Conservation (phyloP, 2,888 invertebrate genomes). For the Drosophila lutescens region DNA sequence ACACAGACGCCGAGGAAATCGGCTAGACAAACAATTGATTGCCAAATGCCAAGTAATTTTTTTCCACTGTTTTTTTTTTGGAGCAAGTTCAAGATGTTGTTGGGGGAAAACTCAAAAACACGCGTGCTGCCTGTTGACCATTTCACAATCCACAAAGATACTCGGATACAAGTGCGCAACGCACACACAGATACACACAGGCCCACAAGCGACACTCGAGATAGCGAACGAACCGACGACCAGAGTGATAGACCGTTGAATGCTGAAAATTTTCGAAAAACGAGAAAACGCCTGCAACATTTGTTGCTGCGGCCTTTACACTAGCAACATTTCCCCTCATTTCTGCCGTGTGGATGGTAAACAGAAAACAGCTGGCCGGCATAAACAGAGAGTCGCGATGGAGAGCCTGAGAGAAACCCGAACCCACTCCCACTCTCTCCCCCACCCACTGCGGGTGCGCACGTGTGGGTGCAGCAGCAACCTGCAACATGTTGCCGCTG, state of each 20-base stretch:
- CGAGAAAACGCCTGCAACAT: conserved; percentile 21
- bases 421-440: no score
- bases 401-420: conserved; percentile 1
- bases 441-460: conserved; percentile 16
- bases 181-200: conserved; percentile 15
- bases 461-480: conserved; percentile 33
- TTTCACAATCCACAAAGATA: conserved; percentile 33
- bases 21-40: conserved; percentile 56
- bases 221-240: conserved; percentile 32
- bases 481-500: conserved; percentile 27
- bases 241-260: conserved; percentile 9
- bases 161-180: conserved; percentile 17
- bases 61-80: conserved; percentile 3
- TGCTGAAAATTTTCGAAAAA: conserved; percentile 9
- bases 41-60: conserved; percentile 52
- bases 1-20: conserved; percentile 37
- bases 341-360: conserved; percentile 39
- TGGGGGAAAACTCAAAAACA: conserved; percentile 14
- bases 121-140: conserved; percentile 26
- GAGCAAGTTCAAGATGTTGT: conserved; percentile 33
- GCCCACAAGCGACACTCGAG: conserved; percentile 19
- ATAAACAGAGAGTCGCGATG: conserved; percentile 36
- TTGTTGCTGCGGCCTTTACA: conserved; percentile 33
- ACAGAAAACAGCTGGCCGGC: conserved; percentile 46
- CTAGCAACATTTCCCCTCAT: conserved; percentile 39